These are phyloP conservation scores for Drosophila triauraria DNA, from an alignment of 1,140 invertebrate species.

Conservation along the genomic window DNA sequence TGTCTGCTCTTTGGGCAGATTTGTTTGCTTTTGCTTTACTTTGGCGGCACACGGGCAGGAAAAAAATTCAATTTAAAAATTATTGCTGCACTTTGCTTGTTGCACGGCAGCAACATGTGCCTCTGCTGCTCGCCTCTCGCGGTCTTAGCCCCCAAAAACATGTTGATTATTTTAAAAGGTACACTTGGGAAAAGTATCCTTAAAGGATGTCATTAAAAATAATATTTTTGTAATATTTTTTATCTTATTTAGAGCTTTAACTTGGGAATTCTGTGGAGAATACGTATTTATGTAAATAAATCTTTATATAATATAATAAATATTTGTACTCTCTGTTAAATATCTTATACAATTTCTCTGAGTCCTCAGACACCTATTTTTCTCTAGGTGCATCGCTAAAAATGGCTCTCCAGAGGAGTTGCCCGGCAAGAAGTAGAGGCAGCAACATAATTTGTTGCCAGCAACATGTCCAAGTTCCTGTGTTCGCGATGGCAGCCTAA, in stretches of 20 bases:
- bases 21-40: conserved; percentile 64
- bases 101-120: conserved; percentile 77
- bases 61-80: conserved; percentile 83
- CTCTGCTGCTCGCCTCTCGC: conserved; percentile 12
- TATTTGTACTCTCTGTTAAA: too few species aligned
- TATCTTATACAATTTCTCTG: too few species aligned
- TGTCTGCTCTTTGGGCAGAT: conserved; percentile 54
- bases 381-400: conserved; percentile 13
- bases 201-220: not conserved
- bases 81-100: conserved; percentile 78
- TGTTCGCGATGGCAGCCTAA: conserved; percentile 35
- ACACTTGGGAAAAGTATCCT: not conserved
- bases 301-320: too few species aligned
- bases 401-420: conserved; percentile 22
- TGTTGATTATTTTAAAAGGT: conserved; percentile 77
- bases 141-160: conserved; percentile 50
- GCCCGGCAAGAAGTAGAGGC: conserved; percentile 17
- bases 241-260: too few species aligned
- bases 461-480: conserved; percentile 57
- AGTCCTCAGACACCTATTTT: not conserved
- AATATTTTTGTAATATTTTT: not conserved
- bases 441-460: conserved; percentile 77
- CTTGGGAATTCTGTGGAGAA: too few species aligned
- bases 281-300: too few species aligned
- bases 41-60: conserved; percentile 38